Conservation (phyloP, 1,140 invertebrate genomes). For the Teleogryllus occipitalis region DNA sequence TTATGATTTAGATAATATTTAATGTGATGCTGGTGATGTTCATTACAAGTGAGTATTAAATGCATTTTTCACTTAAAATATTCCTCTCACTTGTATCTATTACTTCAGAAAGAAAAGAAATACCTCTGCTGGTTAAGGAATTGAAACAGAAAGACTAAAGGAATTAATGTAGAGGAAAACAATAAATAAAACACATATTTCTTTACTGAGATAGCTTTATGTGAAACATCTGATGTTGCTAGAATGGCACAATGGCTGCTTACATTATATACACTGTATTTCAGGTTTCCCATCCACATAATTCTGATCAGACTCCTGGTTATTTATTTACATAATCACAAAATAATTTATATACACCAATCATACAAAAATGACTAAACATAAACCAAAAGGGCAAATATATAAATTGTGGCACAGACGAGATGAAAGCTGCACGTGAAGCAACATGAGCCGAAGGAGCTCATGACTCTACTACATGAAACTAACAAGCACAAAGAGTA, state of each 20-base stretch:
- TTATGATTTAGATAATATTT: no score
- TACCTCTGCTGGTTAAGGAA: no score
- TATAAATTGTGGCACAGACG: not conserved
- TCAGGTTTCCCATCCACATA: not conserved
- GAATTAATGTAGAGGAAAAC: not conserved
- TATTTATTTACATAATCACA: slow-evolving; percentile 3
- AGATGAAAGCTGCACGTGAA: slow-evolving; percentile 3
- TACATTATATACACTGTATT: slow-evolving; percentile 2
- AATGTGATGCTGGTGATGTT: no score
- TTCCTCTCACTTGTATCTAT: no score
- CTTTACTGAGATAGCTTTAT: not conserved
- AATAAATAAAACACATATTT: not conserved
- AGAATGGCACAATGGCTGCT: not conserved
- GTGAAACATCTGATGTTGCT: not conserved
- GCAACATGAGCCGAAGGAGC: not conserved
- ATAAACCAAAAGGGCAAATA: not conserved
- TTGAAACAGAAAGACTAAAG: not conserved
- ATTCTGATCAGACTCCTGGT: not conserved
- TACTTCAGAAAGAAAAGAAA: no score
- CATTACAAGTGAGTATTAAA: no score
- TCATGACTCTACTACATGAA: not conserved
- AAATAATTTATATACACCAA: slow-evolving; percentile 6
- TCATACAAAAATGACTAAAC: slow-evolving; percentile 1
- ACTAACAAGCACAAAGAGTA: not conserved
- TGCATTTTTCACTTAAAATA: no score